Conservation (phyloP, 2,888 invertebrate genomes). For the Cataglyphis altisquamis region DNA sequence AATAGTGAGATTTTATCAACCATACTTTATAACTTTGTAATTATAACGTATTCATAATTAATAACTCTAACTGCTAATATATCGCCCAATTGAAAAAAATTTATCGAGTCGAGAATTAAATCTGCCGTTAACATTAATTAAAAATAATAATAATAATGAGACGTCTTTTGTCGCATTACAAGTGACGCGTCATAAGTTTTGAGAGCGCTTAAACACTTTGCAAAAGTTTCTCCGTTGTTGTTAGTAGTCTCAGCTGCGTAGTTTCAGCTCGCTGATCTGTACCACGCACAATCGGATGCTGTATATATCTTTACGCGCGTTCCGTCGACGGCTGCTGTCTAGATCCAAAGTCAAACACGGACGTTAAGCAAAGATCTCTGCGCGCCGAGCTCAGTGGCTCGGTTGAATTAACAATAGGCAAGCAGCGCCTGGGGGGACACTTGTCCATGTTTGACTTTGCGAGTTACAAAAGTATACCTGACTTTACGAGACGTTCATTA, state of each 20-base stretch:
- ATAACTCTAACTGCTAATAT: background rate
- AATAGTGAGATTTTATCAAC: background rate
- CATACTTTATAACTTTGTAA: background rate
- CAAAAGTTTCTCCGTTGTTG: background rate
- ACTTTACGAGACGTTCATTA: slow-evolving; percentile 32
- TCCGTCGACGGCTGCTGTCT: slow-evolving; percentile 10
- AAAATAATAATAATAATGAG: background rate
- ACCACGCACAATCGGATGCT: slow-evolving; percentile 10
- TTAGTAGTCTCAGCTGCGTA: background rate
- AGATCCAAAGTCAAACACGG: slow-evolving; percentile 24
- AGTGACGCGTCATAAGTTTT: background rate
- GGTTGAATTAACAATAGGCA: slow-evolving; percentile 51
- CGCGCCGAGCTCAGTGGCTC: slow-evolving; percentile 12
- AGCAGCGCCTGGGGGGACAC: slow-evolving; percentile 14
- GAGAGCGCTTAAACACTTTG: background rate
- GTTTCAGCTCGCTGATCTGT: background rate
- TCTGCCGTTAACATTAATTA: background rate
- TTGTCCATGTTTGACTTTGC: slow-evolving; percentile 24
- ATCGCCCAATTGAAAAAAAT: background rate
- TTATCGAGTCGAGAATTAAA: background rate
- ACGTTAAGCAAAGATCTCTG: slow-evolving; percentile 19
- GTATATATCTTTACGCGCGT: background rate
- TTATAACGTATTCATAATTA: background rate
- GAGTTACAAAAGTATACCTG: background rate
- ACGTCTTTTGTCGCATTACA: background rate